Base-by-base conservation (phyloP, 1,140 invertebrate species). In the Drosophila malerkotliana region DNA sequence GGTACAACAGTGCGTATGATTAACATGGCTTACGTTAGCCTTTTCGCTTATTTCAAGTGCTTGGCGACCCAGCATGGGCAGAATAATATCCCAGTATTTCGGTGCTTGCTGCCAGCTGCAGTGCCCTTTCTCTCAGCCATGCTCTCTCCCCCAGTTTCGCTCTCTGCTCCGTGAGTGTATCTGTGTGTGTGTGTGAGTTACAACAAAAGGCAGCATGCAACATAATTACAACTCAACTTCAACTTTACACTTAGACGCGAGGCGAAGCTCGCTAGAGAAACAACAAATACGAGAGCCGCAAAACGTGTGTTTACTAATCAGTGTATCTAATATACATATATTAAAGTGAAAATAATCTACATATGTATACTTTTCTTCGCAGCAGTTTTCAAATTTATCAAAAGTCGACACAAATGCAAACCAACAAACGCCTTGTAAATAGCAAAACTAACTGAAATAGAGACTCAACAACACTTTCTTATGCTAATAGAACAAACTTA, bases 191-290 rank as follows among this genome's bases (percentile, higher is more conserved):
- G 37, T 59, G 28, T 68, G 45, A 12, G 57, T 34, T 72, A 72
- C 71, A 62, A 73, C 68, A 72, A 62, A 55, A 53, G 51, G 34
- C 72, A 75, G 69, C 69, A 54, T 81, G 78, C 80, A 85, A 78
- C 82, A 85, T 85, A 85, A 85, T 82, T 85, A 81, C 58, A 72
- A 48, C 57, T 59, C 61, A 63, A 68, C 71, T 79, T 66, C 56
- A 58, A 74, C 49, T 75, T 55, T 75, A 56, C 58, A 28, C 76
- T 64, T 83, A 87, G 82, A 85, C 66, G 51, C 45, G 44, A 45
- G 60, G 34, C 68, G 75, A 62, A 78, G 78, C 82, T 84, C 76
- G 72, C 54, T 60, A 72, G 69, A 78, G 72, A 41, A 71, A 64
- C 68, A 78, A 78, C 51, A 58, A 72, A 45, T 44, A 15, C 49